Evolutionary conservation across 2,888 invertebrate genomes (phyloP).

Genomic region (Lepidocyrtinus sp.): DNA sequence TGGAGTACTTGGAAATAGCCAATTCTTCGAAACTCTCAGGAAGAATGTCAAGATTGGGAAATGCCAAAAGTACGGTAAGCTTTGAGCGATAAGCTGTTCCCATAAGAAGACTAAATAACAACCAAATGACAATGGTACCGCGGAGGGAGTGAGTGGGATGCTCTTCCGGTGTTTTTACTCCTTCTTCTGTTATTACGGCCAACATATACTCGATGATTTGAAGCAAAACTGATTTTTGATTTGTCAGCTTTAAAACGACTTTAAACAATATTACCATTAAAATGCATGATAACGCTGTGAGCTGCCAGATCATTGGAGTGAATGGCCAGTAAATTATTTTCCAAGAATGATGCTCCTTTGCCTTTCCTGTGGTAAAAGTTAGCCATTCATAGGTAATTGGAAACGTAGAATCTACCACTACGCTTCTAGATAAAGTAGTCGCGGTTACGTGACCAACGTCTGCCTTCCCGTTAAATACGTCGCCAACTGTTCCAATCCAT

Average conservation of each 20-base stretch:
- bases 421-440: constrained; percentile 41
- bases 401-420: constrained; percentile 54
- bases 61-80: constrained; percentile 61
- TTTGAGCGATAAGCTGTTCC: constrained; percentile 60
- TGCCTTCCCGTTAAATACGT: constrained; percentile 50
- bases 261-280: constrained; percentile 15
- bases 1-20: constrained; percentile 44
- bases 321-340: constrained; percentile 59
- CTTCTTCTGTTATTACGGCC: constrained; percentile 57
- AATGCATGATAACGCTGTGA: constrained; percentile 17
- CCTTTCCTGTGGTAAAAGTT: constrained; percentile 62
- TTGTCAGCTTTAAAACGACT: constrained; percentile 18
- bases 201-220: constrained; percentile 50
- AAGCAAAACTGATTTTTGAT: background rate
- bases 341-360: constrained; percentile 57
- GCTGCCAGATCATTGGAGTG: constrained; percentile 48
- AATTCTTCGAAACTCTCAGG: constrained; percentile 64
- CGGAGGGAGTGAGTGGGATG: constrained; percentile 35
- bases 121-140: constrained; percentile 50
- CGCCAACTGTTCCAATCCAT: constrained; percentile 64
- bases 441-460: constrained; percentile 64
- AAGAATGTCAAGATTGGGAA: constrained; percentile 55
- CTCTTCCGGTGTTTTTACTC: constrained; percentile 34
- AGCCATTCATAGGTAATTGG: constrained; percentile 64
- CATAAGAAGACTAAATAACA: constrained; percentile 56